Evolutionary conservation across 2,888 invertebrate species (phyloP).

Genomic region (Cheilosia variabilis): DNA sequence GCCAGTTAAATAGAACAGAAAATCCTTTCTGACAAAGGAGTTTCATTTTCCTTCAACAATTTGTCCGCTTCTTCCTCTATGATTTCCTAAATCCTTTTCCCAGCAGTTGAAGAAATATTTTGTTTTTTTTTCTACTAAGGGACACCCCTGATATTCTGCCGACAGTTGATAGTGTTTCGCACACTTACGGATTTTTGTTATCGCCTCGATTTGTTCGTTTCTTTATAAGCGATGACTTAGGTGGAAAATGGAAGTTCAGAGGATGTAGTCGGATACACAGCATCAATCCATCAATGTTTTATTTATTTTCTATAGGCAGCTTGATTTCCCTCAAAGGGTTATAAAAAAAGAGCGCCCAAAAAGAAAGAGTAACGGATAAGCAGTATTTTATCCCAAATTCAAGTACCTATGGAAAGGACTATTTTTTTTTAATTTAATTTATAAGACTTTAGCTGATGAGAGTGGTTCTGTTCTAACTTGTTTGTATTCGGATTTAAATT

Average conservation of each 20-base stretch:
- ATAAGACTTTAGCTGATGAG: no score
- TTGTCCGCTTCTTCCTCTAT: constrained; percentile 56
- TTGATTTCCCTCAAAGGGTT: background rate
- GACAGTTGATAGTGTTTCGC: constrained; percentile 7
- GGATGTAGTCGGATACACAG: constrained; percentile 2
- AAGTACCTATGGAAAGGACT: background rate
- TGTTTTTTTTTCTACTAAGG: background rate
- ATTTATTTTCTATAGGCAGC: background rate
- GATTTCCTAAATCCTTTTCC: constrained; percentile 53
- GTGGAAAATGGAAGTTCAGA: background rate
- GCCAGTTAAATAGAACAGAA: constrained; percentile 70
- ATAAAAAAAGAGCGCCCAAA: background rate
- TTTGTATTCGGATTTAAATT: no score
- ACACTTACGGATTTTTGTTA: constrained; percentile 15
- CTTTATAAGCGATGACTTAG: background rate
- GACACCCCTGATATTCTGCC: constrained; percentile 9
- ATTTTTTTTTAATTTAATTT: background rate
- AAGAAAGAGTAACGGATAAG: background rate
- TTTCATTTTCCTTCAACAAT: constrained; percentile 63
- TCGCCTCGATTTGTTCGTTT: constrained; percentile 33
- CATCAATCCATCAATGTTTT: constrained; percentile 22
- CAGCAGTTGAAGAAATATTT: constrained; percentile 1
- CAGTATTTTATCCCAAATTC: background rate
- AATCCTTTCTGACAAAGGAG: constrained; percentile 68
- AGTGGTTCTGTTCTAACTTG: no score